A percentile compares a stretch with the other conserved stretches of the same genome.
Evolutionary conservation across 2,113 vertebrate genomes (phyloP).

Genomic region (Ptyas mucosa): DNA sequence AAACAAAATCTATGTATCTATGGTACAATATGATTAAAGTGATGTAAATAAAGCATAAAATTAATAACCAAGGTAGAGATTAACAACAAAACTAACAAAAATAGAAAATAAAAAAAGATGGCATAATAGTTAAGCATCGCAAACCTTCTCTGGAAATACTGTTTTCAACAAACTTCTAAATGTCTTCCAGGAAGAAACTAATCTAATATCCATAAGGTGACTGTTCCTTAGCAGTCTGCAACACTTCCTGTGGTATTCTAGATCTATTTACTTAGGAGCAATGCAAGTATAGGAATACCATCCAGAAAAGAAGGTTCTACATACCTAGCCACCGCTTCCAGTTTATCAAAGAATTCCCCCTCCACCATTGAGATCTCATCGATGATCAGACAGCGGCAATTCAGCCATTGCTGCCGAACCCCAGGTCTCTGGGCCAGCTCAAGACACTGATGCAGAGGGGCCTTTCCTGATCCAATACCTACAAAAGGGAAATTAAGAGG

Average conservation of each 20-base stretch:
- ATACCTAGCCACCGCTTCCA: slow-evolving; percentile 92
- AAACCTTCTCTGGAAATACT: background rate
- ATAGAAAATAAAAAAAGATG: background rate
- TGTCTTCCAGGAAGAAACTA: background rate
- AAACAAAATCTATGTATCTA: background rate
- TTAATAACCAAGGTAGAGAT: background rate
- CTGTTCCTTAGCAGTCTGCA: background rate
- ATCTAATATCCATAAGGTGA: background rate
- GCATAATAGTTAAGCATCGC: background rate
- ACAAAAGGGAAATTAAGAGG: background rate
- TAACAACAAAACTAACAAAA: background rate
- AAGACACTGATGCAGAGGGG: slow-evolving; percentile 85
- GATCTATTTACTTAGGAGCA: background rate
- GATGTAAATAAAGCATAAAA: background rate
- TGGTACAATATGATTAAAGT: background rate
- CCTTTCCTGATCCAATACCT: slow-evolving; percentile 92
- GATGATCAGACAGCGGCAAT: slow-evolving; percentile 87
- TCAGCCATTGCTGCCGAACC: slow-evolving; percentile 87
- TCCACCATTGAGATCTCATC: slow-evolving; percentile 98
- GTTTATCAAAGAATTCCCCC: slow-evolving; percentile 89
- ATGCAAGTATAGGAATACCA: background rate
- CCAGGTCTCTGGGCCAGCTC: slow-evolving; percentile 85
- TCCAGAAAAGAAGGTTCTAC: background rate
- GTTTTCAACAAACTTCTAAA: background rate
- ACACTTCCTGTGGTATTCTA: background rate